Conservation (phyloP, 2,113 vertebrate genomes). For the Brachyhypopomus occidentalis region DNA sequence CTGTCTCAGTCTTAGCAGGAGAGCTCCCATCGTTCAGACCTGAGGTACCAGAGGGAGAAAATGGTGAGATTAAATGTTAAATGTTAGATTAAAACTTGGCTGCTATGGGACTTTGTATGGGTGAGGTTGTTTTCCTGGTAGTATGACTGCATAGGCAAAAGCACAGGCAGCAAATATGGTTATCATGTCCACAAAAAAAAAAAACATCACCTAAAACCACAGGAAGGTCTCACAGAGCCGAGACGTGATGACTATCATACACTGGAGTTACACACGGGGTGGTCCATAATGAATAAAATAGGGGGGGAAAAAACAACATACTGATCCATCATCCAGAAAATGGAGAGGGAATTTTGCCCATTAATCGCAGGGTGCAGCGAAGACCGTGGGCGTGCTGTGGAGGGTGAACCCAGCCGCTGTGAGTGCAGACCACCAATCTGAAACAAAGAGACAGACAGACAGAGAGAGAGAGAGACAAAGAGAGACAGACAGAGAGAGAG, state of each 20-base stretch:
- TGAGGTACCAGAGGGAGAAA: background rate
- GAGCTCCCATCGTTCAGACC: background rate
- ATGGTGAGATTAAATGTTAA: background rate
- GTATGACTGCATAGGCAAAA: background rate
- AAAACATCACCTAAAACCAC: background rate
- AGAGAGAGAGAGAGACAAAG: too few relatives aligned
- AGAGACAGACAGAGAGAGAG: too few relatives aligned
- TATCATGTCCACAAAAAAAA: background rate
- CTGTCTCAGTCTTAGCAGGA: background rate
- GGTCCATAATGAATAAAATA: background rate
- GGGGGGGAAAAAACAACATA: background rate
- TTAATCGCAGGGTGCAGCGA: background rate
- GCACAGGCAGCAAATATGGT: background rate
- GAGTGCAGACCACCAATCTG: too few relatives aligned
- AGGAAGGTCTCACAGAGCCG: background rate
- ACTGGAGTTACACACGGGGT: background rate
- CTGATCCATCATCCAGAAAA: constrained; percentile 3
- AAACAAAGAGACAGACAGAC: too few relatives aligned
- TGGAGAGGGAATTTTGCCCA: background rate
- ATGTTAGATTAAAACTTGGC: background rate
- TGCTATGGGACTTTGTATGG: background rate
- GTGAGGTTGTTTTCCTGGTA: background rate
- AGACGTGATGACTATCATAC: background rate
- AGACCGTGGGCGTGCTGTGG: too few relatives aligned
- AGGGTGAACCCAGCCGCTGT: too few relatives aligned